Percentiles rank a stretch among this genome's conserved stretches.
These are phyloP conservation scores for Garrulus glandarius DNA, from an alignment of 2,797 vertebrate genomes.

Conservation along the genomic window DNA sequence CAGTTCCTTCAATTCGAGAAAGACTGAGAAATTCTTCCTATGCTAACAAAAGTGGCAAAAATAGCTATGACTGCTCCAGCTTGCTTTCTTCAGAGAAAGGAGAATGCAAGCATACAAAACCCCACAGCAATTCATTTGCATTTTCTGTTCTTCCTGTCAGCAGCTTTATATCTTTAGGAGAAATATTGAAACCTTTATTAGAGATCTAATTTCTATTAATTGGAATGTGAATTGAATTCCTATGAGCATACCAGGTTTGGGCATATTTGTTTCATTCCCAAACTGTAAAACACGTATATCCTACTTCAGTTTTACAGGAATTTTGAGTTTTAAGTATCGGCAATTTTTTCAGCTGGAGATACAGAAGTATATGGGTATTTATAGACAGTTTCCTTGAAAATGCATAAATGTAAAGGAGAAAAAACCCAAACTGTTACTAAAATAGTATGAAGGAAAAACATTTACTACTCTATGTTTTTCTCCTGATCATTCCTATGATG, in stretches of 20 bases:
- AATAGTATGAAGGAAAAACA: neutral
- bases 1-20: neutral
- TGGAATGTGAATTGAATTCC: neutral
- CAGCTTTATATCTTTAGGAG: neutral
- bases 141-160: neutral
- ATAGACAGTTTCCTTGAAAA: neutral
- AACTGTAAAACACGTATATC: neutral
- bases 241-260: neutral
- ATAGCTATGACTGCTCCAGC: neutral
- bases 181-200: neutral
- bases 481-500: neutral
- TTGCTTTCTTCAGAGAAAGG: neutral
- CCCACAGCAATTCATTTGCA: neutral
- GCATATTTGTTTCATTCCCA: neutral
- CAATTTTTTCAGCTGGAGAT: neutral
- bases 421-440: neutral
- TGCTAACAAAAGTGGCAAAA: neutral
- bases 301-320: neutral
- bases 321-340: neutral
- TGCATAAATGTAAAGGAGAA: neutral
- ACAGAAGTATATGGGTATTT: neutral
- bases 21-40: neutral
- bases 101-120: neutral
- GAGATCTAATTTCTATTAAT: neutral
- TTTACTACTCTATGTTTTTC: neutral